phyloP scores from a whole-genome alignment of 2,113 vertebrate genomes.

The Verasper variegatus region DNA sequence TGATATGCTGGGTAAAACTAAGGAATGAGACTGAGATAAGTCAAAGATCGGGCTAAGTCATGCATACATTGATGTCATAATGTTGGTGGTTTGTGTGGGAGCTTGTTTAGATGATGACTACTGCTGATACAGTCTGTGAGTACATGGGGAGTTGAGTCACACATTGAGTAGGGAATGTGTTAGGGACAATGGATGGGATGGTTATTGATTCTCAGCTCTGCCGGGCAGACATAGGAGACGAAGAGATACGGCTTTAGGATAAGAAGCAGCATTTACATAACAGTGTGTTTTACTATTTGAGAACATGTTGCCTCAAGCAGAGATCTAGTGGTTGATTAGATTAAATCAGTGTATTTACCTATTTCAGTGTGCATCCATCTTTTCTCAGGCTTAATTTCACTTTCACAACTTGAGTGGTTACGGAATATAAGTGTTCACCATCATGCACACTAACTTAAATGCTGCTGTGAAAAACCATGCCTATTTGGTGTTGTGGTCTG shows the following conservation, averaged over 20 bases:
- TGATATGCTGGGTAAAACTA: not conserved
- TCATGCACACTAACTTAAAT: too few species aligned
- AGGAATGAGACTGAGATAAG: not conserved
- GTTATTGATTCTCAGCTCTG: conserved; percentile 21
- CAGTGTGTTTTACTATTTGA: not conserved
- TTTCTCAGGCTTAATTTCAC: not conserved
- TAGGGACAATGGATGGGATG: not conserved
- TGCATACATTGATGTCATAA: conserved; percentile 3
- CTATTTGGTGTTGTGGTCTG: too few species aligned
- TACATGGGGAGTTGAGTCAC: conserved; percentile 36
- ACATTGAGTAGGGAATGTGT: conserved; percentile 26
- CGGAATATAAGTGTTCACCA: not conserved
- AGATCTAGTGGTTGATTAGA: not conserved
- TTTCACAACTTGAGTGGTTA: not conserved
- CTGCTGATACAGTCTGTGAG: conserved; percentile 4
- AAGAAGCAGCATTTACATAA: not conserved
- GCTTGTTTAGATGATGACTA: conserved; percentile 13
- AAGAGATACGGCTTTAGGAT: not conserved
- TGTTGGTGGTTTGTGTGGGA: not conserved
- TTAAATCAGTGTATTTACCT: not conserved
- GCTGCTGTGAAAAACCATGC: too few species aligned
- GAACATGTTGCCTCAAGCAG: not conserved
- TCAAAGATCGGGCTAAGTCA: not conserved
- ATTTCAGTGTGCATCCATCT: too few species aligned
- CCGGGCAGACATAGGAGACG: conserved; percentile 13